phyloP scores from a whole-genome alignment of 2,797 vertebrate species.

The Agapornis canus region DNA sequence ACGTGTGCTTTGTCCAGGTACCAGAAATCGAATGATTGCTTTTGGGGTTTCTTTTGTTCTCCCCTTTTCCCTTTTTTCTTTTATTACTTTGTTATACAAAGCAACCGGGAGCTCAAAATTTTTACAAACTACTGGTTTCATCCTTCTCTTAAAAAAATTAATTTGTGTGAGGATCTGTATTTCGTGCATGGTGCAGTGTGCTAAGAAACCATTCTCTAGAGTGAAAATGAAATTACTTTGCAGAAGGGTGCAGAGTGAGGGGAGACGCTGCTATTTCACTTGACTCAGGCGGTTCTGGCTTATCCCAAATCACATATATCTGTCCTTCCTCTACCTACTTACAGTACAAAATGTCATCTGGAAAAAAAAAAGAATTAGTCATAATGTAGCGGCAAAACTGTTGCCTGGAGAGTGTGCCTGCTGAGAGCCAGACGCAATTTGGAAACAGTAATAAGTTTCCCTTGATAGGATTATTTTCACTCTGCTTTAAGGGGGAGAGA shows the following conservation, averaged over 20 bases:
- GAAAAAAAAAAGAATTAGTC: slow-evolving; percentile 62
- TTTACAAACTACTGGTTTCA: not conserved
- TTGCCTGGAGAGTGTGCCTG: slow-evolving; percentile 70
- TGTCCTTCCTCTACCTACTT: slow-evolving; percentile 39
- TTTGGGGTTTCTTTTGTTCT: slow-evolving; percentile 64
- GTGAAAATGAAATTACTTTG: slow-evolving; percentile 13
- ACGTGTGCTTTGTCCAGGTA: not conserved
- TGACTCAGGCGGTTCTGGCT: not conserved
- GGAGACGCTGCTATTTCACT: not conserved
- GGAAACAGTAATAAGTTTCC: slow-evolving; percentile 74
- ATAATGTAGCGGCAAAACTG: slow-evolving; percentile 61
- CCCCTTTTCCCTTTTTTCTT: not conserved
- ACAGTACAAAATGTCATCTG: slow-evolving; percentile 62
- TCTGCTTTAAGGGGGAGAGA: slow-evolving; percentile 67
- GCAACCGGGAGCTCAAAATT: not conserved
- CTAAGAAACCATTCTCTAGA: not conserved
- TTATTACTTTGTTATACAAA: not conserved
- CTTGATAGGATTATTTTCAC: slow-evolving; percentile 74
- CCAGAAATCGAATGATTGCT: not conserved
- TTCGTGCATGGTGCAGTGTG: not conserved
- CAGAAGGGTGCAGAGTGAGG: not conserved
- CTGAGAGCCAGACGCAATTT: slow-evolving; percentile 71
- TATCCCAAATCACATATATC: slow-evolving; percentile 6
- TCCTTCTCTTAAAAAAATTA: not conserved
- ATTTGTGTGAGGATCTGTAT: not conserved